Base-by-base conservation (phyloP, 2,888 invertebrate species). In the Serripes groenlandicus region DNA sequence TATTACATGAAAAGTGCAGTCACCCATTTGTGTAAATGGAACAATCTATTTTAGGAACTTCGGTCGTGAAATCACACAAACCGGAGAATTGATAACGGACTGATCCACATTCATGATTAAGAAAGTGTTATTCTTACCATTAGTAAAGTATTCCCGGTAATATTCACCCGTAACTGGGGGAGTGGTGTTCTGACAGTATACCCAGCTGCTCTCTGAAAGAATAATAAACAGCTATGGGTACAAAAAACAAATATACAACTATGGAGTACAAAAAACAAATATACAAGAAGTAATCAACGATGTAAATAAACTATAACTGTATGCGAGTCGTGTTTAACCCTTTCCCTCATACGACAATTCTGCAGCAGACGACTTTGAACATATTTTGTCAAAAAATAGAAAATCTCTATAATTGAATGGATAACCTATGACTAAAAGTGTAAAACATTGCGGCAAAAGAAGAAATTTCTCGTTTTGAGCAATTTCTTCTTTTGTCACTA, bases 51-150 rank as follows among this genome's bases (percentile, higher is more conserved):
- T n/a, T n/a, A n/a, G n/a, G n/a, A n/a, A n/a, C n/a, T n/a, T n/a
- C n/a, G n/a, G n/a, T n/a, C n/a, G n/a, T n/a, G n/a, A n/a, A n/a
- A n/a, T n/a, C n/a, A n/a, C n/a, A n/a, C n/a, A n/a, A n/a, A n/a
- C n/a, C n/a, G n/a, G n/a, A n/a, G n/a, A n/a, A n/a, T n/a, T n/a
- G n/a, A n/a, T n/a, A n/a, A n/a, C n/a, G n/a, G n/a, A n/a, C n/a
- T n/a, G n/a, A n/a, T n/a, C n/a, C n/a, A n/a, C n/a, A n/a, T n/a
- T n/a, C n/a, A n/a, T n/a, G n/a, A n/a, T n/a, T n/a, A n/a, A n/a
- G n/a, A n/a, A n/a, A n/a, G 49, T 49, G 49, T 49, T 49, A 49
- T 49, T 49, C 49, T 49, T 49, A 49, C 49, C 49, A 49, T 49
- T 49, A 49, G 49, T 49, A 21, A 49, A 49, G 49, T 21, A 49